Evolutionary conservation across 2,888 invertebrate species (phyloP).

Genomic region (Euplagia quadripunctaria): DNA sequence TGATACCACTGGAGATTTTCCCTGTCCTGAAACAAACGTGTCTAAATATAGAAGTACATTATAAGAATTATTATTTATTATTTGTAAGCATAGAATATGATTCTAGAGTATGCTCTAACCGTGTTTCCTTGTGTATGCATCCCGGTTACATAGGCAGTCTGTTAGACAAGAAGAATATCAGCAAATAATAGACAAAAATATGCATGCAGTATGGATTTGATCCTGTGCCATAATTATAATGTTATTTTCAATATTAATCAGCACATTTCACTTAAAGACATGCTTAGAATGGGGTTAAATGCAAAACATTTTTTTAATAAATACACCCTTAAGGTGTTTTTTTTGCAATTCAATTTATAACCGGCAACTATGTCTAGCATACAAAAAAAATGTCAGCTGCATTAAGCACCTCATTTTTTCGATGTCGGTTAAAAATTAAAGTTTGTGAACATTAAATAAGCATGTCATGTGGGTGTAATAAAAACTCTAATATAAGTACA

Average conservation of each 20-base stretch:
- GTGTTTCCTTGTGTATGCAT: background rate
- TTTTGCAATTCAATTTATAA: background rate
- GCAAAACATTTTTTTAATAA: background rate
- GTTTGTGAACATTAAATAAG: background rate
- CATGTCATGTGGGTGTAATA: too few species aligned
- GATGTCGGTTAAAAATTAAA: background rate
- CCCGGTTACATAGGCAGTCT: background rate
- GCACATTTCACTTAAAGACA: too few species aligned
- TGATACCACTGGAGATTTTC: background rate
- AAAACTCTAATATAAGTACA: too few species aligned
- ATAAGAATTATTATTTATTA: background rate
- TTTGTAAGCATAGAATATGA: background rate
- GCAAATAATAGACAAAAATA: background rate
- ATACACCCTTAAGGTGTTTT: background rate
- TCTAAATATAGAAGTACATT: background rate
- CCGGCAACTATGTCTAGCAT: background rate
- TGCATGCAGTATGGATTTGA: background rate
- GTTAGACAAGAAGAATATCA: background rate
- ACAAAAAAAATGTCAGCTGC: background rate
- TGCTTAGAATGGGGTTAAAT: too few species aligned
- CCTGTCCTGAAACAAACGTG: background rate
- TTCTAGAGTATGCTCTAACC: background rate
- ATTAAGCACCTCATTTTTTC: background rate
- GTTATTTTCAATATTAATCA: background rate
- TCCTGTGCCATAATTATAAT: background rate